Conservation (phyloP, 1,140 invertebrate species). For the Melanaphis sacchari region DNA sequence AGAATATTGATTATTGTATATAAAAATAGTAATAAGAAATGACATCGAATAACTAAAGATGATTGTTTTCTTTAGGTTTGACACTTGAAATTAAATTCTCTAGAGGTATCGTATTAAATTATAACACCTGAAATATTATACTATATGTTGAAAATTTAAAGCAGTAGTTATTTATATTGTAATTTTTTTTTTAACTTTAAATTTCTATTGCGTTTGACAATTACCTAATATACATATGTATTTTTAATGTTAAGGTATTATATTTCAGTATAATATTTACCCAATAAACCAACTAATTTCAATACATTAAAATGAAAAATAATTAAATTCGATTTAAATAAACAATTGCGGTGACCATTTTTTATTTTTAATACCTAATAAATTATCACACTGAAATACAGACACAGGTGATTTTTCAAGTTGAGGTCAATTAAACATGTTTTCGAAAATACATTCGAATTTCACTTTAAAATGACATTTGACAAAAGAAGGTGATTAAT, state of each 20-base stretch:
- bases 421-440: not conserved
- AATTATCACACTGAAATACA: not conserved
- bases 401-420: conserved; percentile 30
- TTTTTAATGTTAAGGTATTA: not conserved
- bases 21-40: conserved; percentile 3
- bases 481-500: conserved; percentile 13
- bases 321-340: conserved; percentile 2
- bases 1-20: not conserved
- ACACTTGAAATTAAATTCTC: not conserved
- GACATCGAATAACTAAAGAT: conserved; percentile 1
- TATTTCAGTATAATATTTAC: not conserved
- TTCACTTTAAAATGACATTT: not conserved
- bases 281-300: not conserved
- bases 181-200: not conserved
- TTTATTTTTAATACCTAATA: not conserved
- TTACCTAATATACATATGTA: not conserved
- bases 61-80: not conserved
- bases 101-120: not conserved
- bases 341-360: not conserved
- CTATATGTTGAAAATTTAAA: not conserved
- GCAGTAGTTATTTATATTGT: not conserved
- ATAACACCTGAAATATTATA: not conserved
- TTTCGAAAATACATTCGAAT: conserved; percentile 19
- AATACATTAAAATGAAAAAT: not conserved
- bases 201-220: conserved; percentile 4